Conservation (phyloP, 2,888 invertebrate genomes). For the Rapana venosa region DNA sequence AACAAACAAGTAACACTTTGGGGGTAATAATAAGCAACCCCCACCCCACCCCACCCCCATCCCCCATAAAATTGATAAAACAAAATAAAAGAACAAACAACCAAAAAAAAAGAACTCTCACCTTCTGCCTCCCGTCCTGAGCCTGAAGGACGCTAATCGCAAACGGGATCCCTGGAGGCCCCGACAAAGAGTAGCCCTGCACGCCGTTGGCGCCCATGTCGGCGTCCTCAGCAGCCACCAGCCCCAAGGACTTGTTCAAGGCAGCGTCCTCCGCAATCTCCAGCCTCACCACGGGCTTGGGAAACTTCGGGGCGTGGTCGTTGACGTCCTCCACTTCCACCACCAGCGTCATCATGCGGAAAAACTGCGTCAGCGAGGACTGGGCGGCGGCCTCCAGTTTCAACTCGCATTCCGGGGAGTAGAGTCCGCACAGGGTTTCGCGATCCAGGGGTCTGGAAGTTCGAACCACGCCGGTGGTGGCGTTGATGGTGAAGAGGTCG, state of each 20-base stretch:
- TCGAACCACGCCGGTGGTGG: slow-evolving; percentile 88
- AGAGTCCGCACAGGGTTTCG: slow-evolving; percentile 53
- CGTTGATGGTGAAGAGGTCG: slow-evolving; percentile 85
- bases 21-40: no score
- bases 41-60: no score
- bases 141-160: slow-evolving; percentile 25
- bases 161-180: not conserved
- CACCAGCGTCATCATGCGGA: slow-evolving; percentile 81
- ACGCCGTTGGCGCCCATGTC: slow-evolving; percentile 39
- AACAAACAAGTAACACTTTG: no score
- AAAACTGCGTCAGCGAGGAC: slow-evolving; percentile 68
- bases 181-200: slow-evolving; percentile 30
- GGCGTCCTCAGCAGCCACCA: slow-evolving; percentile 36
- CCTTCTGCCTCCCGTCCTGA: slow-evolving; percentile 39
- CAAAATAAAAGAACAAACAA: not conserved
- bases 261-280: slow-evolving; percentile 29
- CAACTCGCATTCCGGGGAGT: slow-evolving; percentile 48
- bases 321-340: slow-evolving; percentile 38
- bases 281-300: slow-evolving; percentile 19
- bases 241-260: slow-evolving; percentile 21
- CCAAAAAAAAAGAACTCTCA: not conserved
- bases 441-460: slow-evolving; percentile 79
- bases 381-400: slow-evolving; percentile 53
- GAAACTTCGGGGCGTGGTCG: slow-evolving; percentile 37
- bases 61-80: no score